These are phyloP conservation scores for Ciconia maguari DNA, from an alignment of 2,113 vertebrate genomes.

Conservation along the genomic window DNA sequence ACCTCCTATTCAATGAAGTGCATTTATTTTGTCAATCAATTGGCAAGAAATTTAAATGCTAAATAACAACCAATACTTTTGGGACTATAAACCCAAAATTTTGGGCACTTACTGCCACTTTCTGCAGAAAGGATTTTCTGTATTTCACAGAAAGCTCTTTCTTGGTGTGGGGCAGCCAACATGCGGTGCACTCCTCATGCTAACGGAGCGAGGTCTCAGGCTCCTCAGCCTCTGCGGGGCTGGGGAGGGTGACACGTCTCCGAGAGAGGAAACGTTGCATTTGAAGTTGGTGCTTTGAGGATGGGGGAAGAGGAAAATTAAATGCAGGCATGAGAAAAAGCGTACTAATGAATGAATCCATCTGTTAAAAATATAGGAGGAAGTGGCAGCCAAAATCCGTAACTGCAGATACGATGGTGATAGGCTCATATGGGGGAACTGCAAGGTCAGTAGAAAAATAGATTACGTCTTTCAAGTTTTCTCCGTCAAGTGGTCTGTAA, in stretches of 20 bases:
- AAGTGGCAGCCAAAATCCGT: conserved; percentile 21
- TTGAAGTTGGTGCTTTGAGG: neutral
- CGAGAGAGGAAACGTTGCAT: neutral
- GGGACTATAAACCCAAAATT: neutral
- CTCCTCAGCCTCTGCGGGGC: neutral
- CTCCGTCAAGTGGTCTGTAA: neutral
- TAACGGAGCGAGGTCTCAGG: neutral
- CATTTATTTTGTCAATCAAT: neutral
- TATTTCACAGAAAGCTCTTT: conserved; percentile 2
- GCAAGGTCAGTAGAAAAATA: conserved; percentile 12
- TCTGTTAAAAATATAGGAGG: conserved; percentile 38
- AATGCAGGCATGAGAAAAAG: conserved; percentile 20
- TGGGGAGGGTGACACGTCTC: neutral
- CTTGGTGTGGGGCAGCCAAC: neutral
- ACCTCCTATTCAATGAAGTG: neutral
- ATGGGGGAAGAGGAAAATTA: neutral
- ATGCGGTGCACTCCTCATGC: neutral
- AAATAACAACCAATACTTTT: neutral
- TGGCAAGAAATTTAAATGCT: neutral
- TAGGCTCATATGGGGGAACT: neutral
- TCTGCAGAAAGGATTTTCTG: conserved; percentile 3
- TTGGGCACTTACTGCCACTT: neutral
- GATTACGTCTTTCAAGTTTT: neutral
- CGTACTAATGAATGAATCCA: neutral
- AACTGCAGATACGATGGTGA: neutral